phyloP scores from a whole-genome alignment of 1,140 invertebrate species.

The Ganaspis sp. region DNA sequence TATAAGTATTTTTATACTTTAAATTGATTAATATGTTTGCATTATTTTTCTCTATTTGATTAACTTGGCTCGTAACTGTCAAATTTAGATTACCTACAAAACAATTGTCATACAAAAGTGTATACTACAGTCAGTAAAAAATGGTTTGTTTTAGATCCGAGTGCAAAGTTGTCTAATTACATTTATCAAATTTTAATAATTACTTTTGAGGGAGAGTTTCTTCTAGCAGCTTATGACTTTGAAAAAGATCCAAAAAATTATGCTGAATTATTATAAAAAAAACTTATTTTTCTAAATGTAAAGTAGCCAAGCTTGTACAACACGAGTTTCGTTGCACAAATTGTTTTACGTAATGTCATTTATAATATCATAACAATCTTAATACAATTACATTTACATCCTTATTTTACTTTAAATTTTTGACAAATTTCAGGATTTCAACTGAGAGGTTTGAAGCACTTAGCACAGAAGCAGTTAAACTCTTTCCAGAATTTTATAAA shows the following conservation, averaged over 20 bases:
- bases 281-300: conserved; percentile 36
- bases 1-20: no score
- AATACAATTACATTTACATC: not conserved
- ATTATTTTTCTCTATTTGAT: no score
- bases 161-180: no score
- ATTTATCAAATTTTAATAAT: conserved; percentile 32
- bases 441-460: not conserved
- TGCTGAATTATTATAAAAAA: conserved; percentile 10
- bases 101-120: no score
- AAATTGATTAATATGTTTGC: no score
- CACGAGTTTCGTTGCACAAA: conserved; percentile 38
- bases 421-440: not conserved
- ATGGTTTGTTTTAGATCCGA: no score
- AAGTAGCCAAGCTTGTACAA: conserved; percentile 34
- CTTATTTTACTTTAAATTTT: not conserved
- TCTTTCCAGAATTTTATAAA: not conserved
- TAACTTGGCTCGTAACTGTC: no score
- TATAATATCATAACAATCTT: not conserved
- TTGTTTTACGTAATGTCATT: conserved; percentile 30
- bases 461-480: not conserved
- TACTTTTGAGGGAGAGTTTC: conserved; percentile 29
- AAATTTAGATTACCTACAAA: no score
- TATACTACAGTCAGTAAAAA: no score
- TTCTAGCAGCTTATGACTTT: conserved; percentile 4
- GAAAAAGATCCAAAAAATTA: conserved; percentile 10